Conservation (phyloP, 2,113 vertebrate genomes). For the Chloebia gouldiae region DNA sequence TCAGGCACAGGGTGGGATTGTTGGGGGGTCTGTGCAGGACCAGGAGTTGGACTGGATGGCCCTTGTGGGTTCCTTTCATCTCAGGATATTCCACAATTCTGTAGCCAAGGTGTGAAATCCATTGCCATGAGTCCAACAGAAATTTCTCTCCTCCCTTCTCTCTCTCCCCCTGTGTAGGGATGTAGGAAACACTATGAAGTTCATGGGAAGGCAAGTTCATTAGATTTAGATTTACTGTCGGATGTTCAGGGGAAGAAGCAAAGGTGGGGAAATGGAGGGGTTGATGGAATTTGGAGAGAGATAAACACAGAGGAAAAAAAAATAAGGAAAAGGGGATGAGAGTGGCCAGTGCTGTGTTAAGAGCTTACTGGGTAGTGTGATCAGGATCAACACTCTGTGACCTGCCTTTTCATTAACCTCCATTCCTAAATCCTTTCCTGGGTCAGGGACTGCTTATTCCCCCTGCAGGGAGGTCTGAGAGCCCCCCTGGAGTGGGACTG, state of each 20-base stretch:
- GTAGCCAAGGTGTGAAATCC: not conserved
- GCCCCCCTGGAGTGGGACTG: not conserved
- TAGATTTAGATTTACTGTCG: not conserved
- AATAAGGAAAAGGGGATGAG: not conserved
- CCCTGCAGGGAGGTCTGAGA: not conserved
- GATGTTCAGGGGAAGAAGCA: not conserved
- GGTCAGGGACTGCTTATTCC: not conserved
- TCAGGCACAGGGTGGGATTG: not conserved
- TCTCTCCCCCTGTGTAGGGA: not conserved
- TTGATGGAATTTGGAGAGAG: not conserved
- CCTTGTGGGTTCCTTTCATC: not conserved
- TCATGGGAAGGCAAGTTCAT: not conserved
- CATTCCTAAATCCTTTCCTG: not conserved
- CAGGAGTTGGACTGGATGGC: not conserved
- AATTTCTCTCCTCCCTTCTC: not conserved
- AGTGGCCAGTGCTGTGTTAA: not conserved
- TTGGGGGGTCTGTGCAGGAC: not conserved
- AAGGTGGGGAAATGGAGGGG: not conserved
- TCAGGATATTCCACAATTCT: not conserved
- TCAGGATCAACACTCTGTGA: not conserved
- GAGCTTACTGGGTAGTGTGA: not conserved
- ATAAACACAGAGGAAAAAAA: not conserved
- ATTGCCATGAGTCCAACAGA: accelerated
- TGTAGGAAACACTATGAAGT: no score
- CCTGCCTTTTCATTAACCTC: not conserved